Evolutionary conservation across 2,113 vertebrate species (phyloP).

Genomic region (Rhea americana): DNA sequence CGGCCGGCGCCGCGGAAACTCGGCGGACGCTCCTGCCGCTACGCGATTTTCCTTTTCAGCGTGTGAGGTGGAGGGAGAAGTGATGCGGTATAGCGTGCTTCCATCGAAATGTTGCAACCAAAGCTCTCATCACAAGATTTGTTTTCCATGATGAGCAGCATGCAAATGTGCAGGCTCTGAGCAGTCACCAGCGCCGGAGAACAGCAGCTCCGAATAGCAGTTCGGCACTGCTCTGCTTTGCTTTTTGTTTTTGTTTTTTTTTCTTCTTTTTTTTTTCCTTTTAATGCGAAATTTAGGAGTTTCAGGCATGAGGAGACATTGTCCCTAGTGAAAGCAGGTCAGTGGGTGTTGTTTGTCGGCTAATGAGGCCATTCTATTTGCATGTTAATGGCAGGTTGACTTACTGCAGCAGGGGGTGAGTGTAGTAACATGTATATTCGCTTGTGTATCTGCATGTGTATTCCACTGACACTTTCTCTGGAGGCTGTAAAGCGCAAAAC

Average conservation of each 20-base stretch:
- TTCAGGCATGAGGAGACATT: neutral
- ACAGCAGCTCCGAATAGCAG: neutral
- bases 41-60: slow-evolving; percentile 14
- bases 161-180: slow-evolving; percentile 28
- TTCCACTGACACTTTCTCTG: slow-evolving; percentile 71
- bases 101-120: slow-evolving; percentile 12
- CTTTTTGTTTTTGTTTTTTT: neutral
- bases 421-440: slow-evolving; percentile 27
- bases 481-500: slow-evolving; percentile 55
- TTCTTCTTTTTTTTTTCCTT: neutral
- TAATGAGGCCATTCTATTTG: slow-evolving; percentile 78
- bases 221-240: neutral
- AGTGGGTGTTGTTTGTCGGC: slow-evolving; percentile 65
- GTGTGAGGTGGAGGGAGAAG: neutral
- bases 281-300: slow-evolving; percentile 4
- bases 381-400: slow-evolving; percentile 80
- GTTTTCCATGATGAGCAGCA: neutral
- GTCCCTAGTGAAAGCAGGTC: slow-evolving; percentile 59
- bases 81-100: slow-evolving; percentile 24
- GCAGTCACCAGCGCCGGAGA: neutral
- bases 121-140: slow-evolving; percentile 38
- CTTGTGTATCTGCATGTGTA: slow-evolving; percentile 80
- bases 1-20: no score
- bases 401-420: slow-evolving; percentile 63
- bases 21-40: neutral